Evolutionary conservation across 2,888 invertebrate genomes (phyloP), one percentile per base, ranked within the genome.

Genomic region (Drosophila borborema): DNA sequence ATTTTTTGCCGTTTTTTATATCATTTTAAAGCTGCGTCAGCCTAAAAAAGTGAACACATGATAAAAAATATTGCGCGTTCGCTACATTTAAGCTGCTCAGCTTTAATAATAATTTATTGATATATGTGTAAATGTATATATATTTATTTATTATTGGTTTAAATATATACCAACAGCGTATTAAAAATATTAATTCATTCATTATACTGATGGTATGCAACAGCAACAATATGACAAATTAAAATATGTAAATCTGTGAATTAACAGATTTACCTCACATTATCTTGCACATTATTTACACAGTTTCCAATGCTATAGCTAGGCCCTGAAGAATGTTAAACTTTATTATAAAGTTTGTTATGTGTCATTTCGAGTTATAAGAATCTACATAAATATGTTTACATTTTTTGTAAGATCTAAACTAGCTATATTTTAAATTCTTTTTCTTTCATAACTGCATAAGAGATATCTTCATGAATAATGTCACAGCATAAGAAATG

Each of bases 31-130:
- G 51, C 38, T 46, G 61, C 31, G 16, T 53, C 49, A 41, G 63
- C 67, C 46, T 64, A 54, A 60, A 75, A 72, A 56, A 10, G 10
- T 31, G 43, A 28, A 20, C 16, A 48, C 53, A n/a, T 28, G 45
- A 46, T 51, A 31, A 31, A 64, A 60, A 60, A 43, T 23, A 51
- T 72, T 16, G 38, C 58, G 18, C 9, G 46, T 58, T 28, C 51
- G 51, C 28, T 14, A n/a, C 3, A 23, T 28, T 45, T 34, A 28
- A 31, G 34, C 40, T 28, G 1, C 6, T 12, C 8, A 18, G 14
- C 31, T 56, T 28, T 55, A 40, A 40, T 41, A n/a, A 34, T 51
- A n/a, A 53, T 53, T 16, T 38, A 53, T 36, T 18, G 2, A 31
- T 28, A 6, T n/a, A 31, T 16, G 7, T 31, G 10, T 16, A 49